A percentile compares a stretch with the other conserved stretches of the same genome.
These are phyloP conservation scores for Xiphorhynchus elegans DNA, from an alignment of 2,113 vertebrate genomes.

Conservation along the genomic window DNA sequence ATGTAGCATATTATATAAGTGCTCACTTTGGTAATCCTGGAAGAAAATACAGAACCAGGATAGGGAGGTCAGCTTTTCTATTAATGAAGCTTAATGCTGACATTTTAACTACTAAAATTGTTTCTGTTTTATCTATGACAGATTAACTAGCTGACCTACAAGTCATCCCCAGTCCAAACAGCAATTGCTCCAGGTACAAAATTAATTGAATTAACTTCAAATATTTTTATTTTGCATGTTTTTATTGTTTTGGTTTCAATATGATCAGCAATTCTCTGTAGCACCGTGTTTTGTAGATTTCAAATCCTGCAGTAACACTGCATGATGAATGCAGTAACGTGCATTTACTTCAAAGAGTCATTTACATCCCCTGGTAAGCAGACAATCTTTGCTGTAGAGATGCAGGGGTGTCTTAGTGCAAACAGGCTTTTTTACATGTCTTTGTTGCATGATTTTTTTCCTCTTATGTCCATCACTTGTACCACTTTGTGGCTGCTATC, in stretches of 20 bases:
- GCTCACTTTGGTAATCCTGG: not conserved
- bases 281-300: not conserved
- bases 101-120: conserved; percentile 18
- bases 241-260: not conserved
- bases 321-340: not conserved
- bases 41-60: not conserved
- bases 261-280: not conserved
- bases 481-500: not conserved
- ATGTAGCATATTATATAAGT: not conserved
- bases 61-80: not conserved
- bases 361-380: conserved; percentile 13
- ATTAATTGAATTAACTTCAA: conserved; percentile 8
- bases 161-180: conserved; percentile 21
- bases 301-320: not conserved
- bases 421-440: not conserved
- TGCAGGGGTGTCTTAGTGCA: not conserved
- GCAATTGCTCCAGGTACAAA: conserved; percentile 25
- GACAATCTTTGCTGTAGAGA: not conserved
- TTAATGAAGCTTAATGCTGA: not conserved
- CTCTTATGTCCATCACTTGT: not conserved
- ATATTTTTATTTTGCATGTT: not conserved
- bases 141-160: conserved; percentile 17
- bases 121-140: not conserved
- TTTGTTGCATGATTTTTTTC: not conserved
- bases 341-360: conserved; percentile 30